Base-by-base conservation (phyloP, 2,113 vertebrate species). In the Percopsis transmontana region DNA sequence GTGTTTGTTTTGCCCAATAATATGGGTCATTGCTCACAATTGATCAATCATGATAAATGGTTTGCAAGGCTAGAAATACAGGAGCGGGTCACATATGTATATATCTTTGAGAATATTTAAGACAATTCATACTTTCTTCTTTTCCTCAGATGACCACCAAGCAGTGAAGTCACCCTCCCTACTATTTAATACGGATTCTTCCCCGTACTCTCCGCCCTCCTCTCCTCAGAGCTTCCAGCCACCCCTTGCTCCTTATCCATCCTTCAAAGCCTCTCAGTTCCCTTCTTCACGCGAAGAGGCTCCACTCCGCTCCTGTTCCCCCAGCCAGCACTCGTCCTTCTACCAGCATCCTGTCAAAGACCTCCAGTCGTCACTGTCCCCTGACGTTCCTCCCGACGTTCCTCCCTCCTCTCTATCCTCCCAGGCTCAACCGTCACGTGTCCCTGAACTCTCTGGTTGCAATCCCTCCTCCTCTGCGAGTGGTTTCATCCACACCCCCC, bases 141-240 rank as follows among this genome's bases (percentile, higher is more conserved):
- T 74, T 82, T 72, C 70, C 53, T 50, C 67, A 90, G 91, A 88
- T 80, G 78, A 81, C 70, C 73, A 64, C 70, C 42, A 76, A 58
- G 80, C 82, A 76, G 72, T 90, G 79, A 92, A 81, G 82, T 81
- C 73, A 33, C 44, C 72, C 48, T 76, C 63, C 48, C 70, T 59
- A 70, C 70, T 58, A 69, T 68, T 76, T 64, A 54, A 47, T 74
- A 56, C 62, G 69, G 82, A 89, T 76, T 77, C 82, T 74, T 66
- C 81, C 20, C 76, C 70, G 53, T 71, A 67, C 62, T 75, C 74
- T 59, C 20, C 77, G 72, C 75, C 77, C 27, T 67, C 85, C 57
- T 77, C 79, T 70, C 47, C 66, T 75, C 78, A 82, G 83, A 76
- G 52, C 58, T 72, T 48, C 38, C 74, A 76, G 52, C 56, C 73